Evolutionary conservation across 2,797 vertebrate genomes (phyloP).

Genomic region (Enteromius radiatus): DNA sequence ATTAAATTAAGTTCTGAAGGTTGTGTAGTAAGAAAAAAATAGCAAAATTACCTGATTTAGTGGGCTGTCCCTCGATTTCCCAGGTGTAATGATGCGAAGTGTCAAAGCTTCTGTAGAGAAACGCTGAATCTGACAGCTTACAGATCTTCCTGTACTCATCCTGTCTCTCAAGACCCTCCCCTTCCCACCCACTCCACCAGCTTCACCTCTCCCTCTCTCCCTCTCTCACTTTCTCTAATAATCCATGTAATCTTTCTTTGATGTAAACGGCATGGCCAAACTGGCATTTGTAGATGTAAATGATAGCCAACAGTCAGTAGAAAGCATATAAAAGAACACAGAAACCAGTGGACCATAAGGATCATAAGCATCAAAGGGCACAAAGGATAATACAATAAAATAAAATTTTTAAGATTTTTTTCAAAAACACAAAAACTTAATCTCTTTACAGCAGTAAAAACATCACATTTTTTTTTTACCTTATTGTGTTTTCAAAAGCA

Average conservation of each 20-base stretch:
- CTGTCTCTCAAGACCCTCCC: constrained; percentile 56
- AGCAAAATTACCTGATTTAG: constrained; percentile 45
- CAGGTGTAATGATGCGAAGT: constrained; percentile 35
- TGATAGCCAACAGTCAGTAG: background rate
- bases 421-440: background rate
- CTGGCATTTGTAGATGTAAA: constrained; percentile 10
- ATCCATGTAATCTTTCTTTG: constrained; percentile 19
- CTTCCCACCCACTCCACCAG: constrained; percentile 40
- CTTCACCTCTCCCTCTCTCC: constrained; percentile 20
- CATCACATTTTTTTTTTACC: too few species aligned
- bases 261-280: background rate
- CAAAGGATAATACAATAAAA: background rate
- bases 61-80: constrained; percentile 29
- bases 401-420: background rate
- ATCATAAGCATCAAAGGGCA: background rate
- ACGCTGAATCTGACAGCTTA: constrained; percentile 29
- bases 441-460: too few species aligned
- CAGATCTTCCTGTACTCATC: constrained; percentile 43
- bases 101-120: constrained; percentile 28
- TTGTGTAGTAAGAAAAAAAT: background rate
- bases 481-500: background rate
- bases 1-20: background rate
- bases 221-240: constrained; percentile 28
- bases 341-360: background rate
- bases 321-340: constrained; percentile 6